Evolutionary conservation across 2,888 invertebrate species (phyloP).

Genomic region (Pomacea canaliculata): DNA sequence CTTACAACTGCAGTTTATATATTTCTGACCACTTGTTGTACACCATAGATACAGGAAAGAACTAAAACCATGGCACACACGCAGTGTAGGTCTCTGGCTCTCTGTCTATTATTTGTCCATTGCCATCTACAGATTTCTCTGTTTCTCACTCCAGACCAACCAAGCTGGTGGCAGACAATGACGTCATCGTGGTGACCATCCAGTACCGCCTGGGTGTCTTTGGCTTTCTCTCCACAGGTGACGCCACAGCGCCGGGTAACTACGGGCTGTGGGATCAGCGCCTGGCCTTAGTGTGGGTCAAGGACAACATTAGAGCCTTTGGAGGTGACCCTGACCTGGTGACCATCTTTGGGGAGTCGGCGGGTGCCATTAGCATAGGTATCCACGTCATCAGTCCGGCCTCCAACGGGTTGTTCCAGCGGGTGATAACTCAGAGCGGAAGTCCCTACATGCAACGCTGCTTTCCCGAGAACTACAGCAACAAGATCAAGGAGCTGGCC

Average conservation of each 20-base stretch:
- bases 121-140: no score
- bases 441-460: not conserved
- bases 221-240: slow-evolving; percentile 26
- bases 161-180: not conserved
- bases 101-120: no score
- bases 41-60: no score
- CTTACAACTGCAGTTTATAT: no score
- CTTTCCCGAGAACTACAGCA: not conserved
- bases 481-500: not conserved
- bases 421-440: slow-evolving; percentile 18
- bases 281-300: slow-evolving; percentile 32
- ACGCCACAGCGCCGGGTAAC: slow-evolving; percentile 22
- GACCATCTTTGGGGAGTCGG: slow-evolving; percentile 33
- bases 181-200: slow-evolving; percentile 2
- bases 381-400: slow-evolving; percentile 18
- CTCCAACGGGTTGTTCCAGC: slow-evolving; percentile 6
- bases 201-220: slow-evolving; percentile 21
- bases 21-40: no score
- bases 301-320: slow-evolving; percentile 26
- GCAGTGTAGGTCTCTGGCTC: no score
- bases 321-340: slow-evolving; percentile 25
- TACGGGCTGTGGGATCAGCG: slow-evolving; percentile 33
- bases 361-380: slow-evolving; percentile 25
- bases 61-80: no score
- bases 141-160: not conserved